phyloP scores from a whole-genome alignment of 2,113 vertebrate genomes.

The Uria aalge region DNA sequence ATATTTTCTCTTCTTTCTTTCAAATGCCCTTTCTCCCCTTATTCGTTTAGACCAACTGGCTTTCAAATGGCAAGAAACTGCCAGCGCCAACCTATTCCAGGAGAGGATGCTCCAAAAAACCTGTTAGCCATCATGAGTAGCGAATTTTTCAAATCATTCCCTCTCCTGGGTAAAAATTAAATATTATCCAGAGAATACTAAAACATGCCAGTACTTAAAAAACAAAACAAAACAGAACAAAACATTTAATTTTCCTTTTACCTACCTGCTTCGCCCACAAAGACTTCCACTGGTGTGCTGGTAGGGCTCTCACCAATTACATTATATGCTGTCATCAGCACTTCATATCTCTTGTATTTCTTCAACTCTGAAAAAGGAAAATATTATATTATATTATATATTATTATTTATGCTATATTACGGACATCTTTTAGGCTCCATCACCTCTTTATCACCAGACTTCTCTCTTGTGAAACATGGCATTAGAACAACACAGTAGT shows the following conservation, averaged over 20 bases:
- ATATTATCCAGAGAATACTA: background rate
- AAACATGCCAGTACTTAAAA: background rate
- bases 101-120: background rate
- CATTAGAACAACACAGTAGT: background rate
- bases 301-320: conserved; percentile 90
- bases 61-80: background rate
- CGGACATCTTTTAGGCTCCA: background rate
- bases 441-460: background rate
- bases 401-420: background rate
- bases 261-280: conserved; percentile 93
- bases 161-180: background rate
- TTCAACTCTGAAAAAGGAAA: conserved; percentile 81
- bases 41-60: background rate
- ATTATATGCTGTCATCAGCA: conserved; percentile 91
- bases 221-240: too few species aligned
- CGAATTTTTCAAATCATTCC: background rate
- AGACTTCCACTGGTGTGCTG: conserved; percentile 87
- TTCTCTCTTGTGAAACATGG: background rate
- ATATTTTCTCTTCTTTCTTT: conserved; percentile 20
- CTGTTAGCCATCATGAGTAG: fast-evolving
- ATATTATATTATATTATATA: background rate
- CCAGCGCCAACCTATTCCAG: background rate
- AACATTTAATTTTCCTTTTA: background rate
- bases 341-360: conserved; percentile 91
- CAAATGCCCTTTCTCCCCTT: background rate